Evolutionary conservation across 2,797 vertebrate species (phyloP), one percentile per base, ranked within the genome.

Genomic region (Orientallactaga sibirica): DNA sequence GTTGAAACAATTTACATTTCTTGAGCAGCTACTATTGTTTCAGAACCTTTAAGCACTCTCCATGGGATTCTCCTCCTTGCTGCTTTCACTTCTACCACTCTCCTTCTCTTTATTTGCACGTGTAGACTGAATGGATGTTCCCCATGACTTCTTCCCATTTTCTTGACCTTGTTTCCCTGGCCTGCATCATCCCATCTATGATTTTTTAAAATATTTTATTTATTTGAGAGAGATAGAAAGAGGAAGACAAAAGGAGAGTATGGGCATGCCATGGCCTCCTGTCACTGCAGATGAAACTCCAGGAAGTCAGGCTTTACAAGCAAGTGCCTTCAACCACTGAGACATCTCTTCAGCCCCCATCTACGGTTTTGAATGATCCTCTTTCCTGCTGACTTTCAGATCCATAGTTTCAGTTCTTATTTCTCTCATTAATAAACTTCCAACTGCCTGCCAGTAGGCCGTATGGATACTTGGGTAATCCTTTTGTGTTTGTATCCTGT

Each of bases 311-410:
- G 55, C 55, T 58, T 58, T 58, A 58, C 14, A 58, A 48, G 8
- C 48, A 48, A 58, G 16, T 58, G 14, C 55, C 55, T 58, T 55
- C 55, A 58, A 58, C 55, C 12, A 16, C 11, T 58, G 55, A 58
- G 55, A 14, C 12, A 58, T 58, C 55, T 58, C 55, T 58, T 58
- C 55, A 58, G 55, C 55, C 12, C 55, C 55, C 11, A 16, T 58
- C 55, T 16, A 18, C 15, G 27, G 5, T 58, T 92, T 76, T 27
- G 71, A 76, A 61, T 52, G 74, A 58, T 19, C 67, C 22, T 75
- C 55, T 90, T 22, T 81, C 61, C 15, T 62, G 27, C 33, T 82
- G 24, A 29, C 61, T 79, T 79, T 95, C 66, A 90, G 87, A 94
- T 33, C 27, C 67, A 55, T 7, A 52, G 58, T 78, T 84, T 55